phyloP scores from a whole-genome alignment of 2,888 invertebrate genomes.

The Notodonta ziczac region DNA sequence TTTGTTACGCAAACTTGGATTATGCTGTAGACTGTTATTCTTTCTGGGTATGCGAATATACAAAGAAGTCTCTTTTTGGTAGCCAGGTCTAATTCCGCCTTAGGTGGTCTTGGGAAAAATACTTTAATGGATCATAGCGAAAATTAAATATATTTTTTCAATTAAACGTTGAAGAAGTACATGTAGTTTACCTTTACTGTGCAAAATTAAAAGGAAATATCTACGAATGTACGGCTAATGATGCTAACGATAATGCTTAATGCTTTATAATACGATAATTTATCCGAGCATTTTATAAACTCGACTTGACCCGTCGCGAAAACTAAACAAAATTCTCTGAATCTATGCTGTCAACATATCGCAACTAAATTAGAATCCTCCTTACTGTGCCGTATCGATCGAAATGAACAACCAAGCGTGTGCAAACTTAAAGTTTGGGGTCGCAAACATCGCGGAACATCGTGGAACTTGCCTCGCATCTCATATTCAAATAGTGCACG shows the following conservation, averaged over 20 bases:
- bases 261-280: not conserved
- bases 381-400: constrained; percentile 61
- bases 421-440: constrained; percentile 76
- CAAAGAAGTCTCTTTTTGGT: not conserved
- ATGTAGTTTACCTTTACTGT: not conserved
- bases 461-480: constrained; percentile 66
- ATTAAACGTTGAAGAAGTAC: too few relatives aligned
- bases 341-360: constrained; percentile 5
- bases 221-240: not conserved
- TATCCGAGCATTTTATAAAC: too few relatives aligned
- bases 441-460: constrained; percentile 65
- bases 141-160: too few relatives aligned
- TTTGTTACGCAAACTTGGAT: constrained; percentile 8
- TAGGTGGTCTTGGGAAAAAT: too few relatives aligned
- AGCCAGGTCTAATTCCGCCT: too few relatives aligned
- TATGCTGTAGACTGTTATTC: not conserved
- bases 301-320: not conserved
- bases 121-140: too few relatives aligned
- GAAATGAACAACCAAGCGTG: constrained; percentile 58
- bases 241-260: not conserved
- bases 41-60: not conserved
- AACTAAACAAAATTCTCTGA: not conserved
- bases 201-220: not conserved
- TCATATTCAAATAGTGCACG: constrained; percentile 83
- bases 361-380: constrained; percentile 41